Conservation (phyloP, 64 coral and sea anemone species). For the Pachyseris speciosa region DNA sequence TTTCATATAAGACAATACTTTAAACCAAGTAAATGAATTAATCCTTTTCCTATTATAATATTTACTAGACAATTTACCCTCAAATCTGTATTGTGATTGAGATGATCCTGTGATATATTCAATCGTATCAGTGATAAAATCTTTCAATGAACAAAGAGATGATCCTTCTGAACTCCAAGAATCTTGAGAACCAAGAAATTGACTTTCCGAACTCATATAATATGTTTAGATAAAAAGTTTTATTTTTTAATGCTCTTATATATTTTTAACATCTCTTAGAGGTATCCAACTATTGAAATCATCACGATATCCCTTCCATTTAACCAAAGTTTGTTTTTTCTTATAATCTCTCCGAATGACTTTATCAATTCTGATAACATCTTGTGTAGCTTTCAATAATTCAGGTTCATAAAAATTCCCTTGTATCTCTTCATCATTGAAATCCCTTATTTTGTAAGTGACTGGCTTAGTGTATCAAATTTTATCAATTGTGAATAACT, state of each 20-base stretch:
- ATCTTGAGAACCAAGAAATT: too few species aligned
- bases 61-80: too few species aligned
- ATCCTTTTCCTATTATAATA: too few species aligned
- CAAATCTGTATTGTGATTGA: too few species aligned
- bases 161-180: too few species aligned
- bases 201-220: too few species aligned
- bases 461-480: background rate
- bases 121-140: too few species aligned
- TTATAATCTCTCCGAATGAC: slow-evolving; percentile 21
- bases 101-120: too few species aligned
- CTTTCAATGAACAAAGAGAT: too few species aligned
- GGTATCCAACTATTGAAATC: slow-evolving; percentile 41
- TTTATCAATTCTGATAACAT: slow-evolving; percentile 12
- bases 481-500: background rate
- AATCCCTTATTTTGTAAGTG: background rate
- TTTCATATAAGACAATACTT: too few species aligned
- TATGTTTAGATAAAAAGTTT: too few species aligned
- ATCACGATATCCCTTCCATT: slow-evolving; percentile 43
- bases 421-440: background rate
- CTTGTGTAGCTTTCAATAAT: background rate
- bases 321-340: slow-evolving; percentile 36
- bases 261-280: background rate
- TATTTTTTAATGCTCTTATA: background rate
- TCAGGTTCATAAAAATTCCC: slow-evolving; percentile 12
- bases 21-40: too few species aligned